These are phyloP conservation scores for Lymantria dispar DNA, from an alignment of 2,888 invertebrate species.

Conservation along the genomic window DNA sequence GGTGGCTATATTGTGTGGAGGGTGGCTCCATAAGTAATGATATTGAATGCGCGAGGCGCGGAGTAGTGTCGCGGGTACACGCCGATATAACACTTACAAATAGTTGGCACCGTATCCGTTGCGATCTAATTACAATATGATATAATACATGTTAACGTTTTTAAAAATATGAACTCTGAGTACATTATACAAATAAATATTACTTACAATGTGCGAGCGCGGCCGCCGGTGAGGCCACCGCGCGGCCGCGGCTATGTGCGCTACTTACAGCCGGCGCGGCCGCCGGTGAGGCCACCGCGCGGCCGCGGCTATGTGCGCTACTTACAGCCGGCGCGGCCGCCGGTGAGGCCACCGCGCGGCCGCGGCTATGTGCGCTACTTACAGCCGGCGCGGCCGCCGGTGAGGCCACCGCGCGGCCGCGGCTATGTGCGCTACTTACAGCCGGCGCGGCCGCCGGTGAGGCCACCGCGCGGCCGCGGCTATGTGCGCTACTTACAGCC, in stretches of 20 bases:
- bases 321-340: too few species aligned
- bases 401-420: background rate
- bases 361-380: background rate
- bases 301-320: too few species aligned
- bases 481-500: too few species aligned
- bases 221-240: slow-evolving; percentile 16
- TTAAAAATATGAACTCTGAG: slow-evolving; percentile 61
- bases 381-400: background rate
- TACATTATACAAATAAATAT: slow-evolving; percentile 23
- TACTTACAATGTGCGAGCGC: slow-evolving; percentile 20
- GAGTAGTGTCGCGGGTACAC: slow-evolving; percentile 1
- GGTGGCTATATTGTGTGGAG: too few species aligned
- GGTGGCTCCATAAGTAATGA: too few species aligned
- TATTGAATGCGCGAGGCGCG: too few species aligned
- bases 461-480: too few species aligned
- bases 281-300: slow-evolving; percentile 16
- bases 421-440: background rate
- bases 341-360: background rate
- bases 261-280: background rate
- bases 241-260: too few species aligned
- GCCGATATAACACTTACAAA: slow-evolving; percentile 31
- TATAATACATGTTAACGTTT: slow-evolving; percentile 39
- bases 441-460: slow-evolving; percentile 12
- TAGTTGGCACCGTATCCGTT: slow-evolving; percentile 36
- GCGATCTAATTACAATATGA: slow-evolving; percentile 1